Evolutionary conservation across 2,113 vertebrate genomes (phyloP).

Genomic region (Hymenochirus boettgeri): DNA sequence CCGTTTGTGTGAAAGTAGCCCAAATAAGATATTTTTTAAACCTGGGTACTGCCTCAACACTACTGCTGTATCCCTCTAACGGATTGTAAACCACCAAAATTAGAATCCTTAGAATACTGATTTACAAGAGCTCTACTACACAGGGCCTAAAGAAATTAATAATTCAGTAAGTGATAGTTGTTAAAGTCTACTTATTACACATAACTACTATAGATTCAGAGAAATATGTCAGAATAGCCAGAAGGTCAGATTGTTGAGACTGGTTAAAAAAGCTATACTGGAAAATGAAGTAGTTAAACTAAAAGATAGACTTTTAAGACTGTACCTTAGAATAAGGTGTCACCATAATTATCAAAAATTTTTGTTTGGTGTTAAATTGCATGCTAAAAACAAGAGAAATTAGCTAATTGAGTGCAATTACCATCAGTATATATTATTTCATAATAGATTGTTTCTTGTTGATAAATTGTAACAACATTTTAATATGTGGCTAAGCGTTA

Average conservation of each 20-base stretch:
- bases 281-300: conserved; percentile 13
- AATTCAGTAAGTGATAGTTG: conserved; percentile 10
- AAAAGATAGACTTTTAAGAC: not conserved
- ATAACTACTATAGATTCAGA: conserved; percentile 4
- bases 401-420: not conserved
- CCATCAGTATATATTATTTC: too few relatives aligned
- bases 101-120: too few relatives aligned
- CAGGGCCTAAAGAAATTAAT: conserved; percentile 9
- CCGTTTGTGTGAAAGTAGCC: too few relatives aligned
- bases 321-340: conserved; percentile 11
- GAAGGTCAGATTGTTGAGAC: not conserved
- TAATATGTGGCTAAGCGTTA: too few relatives aligned
- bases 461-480: too few relatives aligned
- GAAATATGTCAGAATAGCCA: not conserved
- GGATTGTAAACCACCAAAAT: too few relatives aligned
- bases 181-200: conserved; percentile 16
- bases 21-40: too few relatives aligned
- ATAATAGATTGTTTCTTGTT: too few relatives aligned
- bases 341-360: conserved; percentile 15
- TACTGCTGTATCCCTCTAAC: too few relatives aligned
- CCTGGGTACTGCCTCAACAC: too few relatives aligned
- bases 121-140: not conserved
- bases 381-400: conserved; percentile 36
- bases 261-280: conserved; percentile 21
- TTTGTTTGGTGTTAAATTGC: conserved; percentile 19